Evolutionary conservation across 2,888 invertebrate species (phyloP).

Genomic region (Brenthis ino): DNA sequence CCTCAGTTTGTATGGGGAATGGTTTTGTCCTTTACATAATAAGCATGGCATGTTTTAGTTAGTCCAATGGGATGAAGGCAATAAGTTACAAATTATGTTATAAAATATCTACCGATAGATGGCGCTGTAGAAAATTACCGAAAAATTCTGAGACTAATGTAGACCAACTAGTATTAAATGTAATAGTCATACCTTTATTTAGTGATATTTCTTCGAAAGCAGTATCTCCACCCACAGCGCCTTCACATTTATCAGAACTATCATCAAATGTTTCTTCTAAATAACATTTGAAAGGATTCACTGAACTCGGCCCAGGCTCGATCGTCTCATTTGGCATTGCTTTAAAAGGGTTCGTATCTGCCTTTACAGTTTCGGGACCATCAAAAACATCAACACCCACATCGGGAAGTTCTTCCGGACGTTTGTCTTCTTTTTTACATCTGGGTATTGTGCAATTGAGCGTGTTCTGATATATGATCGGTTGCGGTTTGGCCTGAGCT

Average conservation of each 20-base stretch:
- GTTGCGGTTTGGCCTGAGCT: conserved; percentile 25
- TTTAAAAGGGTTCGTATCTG: conserved; percentile 61
- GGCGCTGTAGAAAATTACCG: too few species aligned
- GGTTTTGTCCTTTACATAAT: too few species aligned
- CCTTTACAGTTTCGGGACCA: conserved; percentile 44
- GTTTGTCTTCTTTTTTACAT: conserved; percentile 19
- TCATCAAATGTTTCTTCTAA: conserved; percentile 35
- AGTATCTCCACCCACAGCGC: conserved; percentile 36
- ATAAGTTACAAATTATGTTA: too few species aligned
- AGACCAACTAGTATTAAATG: too few species aligned
- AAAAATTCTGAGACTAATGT: too few species aligned
- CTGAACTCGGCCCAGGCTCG: conserved; percentile 43
- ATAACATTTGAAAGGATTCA: conserved; percentile 55
- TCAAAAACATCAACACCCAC: conserved; percentile 52
- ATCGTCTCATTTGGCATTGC: conserved; percentile 5
- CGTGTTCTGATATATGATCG: conserved; percentile 67
- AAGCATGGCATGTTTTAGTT: too few species aligned
- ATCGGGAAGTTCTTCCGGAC: not conserved
- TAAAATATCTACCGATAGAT: too few species aligned
- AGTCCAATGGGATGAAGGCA: too few species aligned
- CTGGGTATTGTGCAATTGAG: conserved; percentile 39
- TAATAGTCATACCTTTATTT: conserved; percentile 54
- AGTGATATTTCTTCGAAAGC: conserved; percentile 53
- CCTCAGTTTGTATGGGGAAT: too few species aligned
- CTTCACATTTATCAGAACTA: conserved; percentile 28